Evolutionary conservation across 2,113 vertebrate species (phyloP).

Genomic region (Tachuris rubrigastra): DNA sequence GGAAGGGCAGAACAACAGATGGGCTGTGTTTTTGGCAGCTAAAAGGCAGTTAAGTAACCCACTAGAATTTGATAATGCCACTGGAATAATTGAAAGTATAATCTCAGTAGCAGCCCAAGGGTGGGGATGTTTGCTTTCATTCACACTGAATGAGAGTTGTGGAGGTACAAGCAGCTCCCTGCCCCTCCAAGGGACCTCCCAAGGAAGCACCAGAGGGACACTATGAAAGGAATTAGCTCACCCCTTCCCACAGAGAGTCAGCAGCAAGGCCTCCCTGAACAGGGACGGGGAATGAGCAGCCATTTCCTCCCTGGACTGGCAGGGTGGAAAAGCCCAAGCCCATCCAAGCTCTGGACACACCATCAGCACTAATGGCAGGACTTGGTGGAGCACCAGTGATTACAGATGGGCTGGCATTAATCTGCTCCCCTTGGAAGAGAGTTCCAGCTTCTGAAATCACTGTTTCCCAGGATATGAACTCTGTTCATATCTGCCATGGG

Average conservation of each 20-base stretch:
- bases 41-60: neutral
- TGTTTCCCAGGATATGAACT: neutral
- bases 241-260: slow-evolving; percentile 70
- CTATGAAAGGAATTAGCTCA: slow-evolving; percentile 51
- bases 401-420: neutral
- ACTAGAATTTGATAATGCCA: neutral
- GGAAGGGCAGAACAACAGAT: neutral
- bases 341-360: neutral
- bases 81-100: neutral
- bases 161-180: neutral
- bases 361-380: neutral
- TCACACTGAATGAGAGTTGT: neutral
- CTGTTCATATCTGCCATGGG: neutral
- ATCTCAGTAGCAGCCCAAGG: neutral
- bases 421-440: neutral
- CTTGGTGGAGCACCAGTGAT: neutral
- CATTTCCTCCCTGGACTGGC: neutral
- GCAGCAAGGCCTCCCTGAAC: slow-evolving; percentile 59
- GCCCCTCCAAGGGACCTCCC: slow-evolving; percentile 44
- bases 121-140: neutral
- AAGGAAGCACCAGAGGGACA: slow-evolving; percentile 30
- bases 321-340: neutral
- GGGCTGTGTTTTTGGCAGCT: neutral
- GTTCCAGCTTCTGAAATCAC: neutral
- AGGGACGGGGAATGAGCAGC: neutral